Base-by-base conservation (phyloP, 2,888 invertebrate genomes). In the Eubasilissa splendida region DNA sequence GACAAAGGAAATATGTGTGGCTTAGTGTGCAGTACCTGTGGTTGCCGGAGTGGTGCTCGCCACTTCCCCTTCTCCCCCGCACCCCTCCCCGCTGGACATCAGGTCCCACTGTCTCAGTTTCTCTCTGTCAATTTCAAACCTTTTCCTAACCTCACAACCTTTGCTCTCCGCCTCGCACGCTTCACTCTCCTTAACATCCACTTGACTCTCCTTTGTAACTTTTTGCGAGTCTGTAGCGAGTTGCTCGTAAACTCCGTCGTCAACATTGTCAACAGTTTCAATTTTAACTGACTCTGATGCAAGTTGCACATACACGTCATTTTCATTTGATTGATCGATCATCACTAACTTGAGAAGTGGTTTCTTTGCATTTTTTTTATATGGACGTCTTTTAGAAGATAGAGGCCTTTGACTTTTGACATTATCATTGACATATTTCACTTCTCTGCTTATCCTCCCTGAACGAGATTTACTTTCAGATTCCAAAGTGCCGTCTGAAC, bases 41-140 rank as follows among this genome's bases (percentile, higher is more conserved):
- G 22, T 73, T 56, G 68, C 68, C 54, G 66, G 66, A 31, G 77
- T 68, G 58, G 79, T 65, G 63, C 31, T 63, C n/a, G 71, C 54
- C 54, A 71, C 65, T 52, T 66, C 66, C 73, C 74, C 70, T 58
- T 60, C 73, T 84, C 85, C 86, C 84, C 89, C 90, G 85, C 89
- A 93, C 92, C 93, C 92, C 85, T 94, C 90, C 84, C 93, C 96
- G 90, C 96, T 96, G 82, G 96, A 96, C 93, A 96, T 93, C 85
- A 96, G 92, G 89, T 96, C 96, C 96, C 96, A 96, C 86, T 96
- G 96, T 76, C 96, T 92, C 85, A 96, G 91, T 85, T 95, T 96
- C 89, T 96, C 96, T 85, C 96, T 93, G 89, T 96, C 96, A 85
- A 96, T 93, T 87, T 93, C 93, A 85, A 92, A 91, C 76, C 91